Percentiles rank a stretch among this genome's conserved stretches.
phyloP scores from a whole-genome alignment of 2,888 invertebrate species.

The Hyposoter dolosus region DNA sequence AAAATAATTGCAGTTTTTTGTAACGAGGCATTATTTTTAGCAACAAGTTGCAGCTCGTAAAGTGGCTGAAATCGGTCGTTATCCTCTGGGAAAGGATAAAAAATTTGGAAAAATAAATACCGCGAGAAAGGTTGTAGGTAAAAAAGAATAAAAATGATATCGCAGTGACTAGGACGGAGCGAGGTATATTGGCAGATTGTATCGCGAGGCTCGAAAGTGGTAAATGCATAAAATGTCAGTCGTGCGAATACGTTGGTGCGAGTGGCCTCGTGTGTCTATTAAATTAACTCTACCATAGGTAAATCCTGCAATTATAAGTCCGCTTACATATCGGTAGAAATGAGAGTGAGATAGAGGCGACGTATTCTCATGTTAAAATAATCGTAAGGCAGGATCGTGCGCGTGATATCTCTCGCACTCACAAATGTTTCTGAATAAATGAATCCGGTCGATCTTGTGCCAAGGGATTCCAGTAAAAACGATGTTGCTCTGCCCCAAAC shows the following conservation, averaged over 20 bases:
- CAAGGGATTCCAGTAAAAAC: constrained; percentile 36
- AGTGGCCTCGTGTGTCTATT: constrained; percentile 59
- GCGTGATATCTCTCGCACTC: constrained; percentile 53
- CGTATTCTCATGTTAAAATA: constrained; percentile 49
- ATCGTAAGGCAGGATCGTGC: constrained; percentile 49
- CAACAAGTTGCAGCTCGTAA: background rate
- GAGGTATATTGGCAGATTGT: constrained; percentile 43
- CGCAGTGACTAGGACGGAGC: background rate
- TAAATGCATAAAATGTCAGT: constrained; percentile 59
- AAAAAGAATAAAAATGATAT: background rate
- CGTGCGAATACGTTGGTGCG: constrained; percentile 22
- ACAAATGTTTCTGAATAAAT: constrained; percentile 60
- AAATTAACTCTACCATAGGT: constrained; percentile 47
- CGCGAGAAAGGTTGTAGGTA: background rate
- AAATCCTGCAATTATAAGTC: constrained; percentile 58
- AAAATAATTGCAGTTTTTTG: background rate
- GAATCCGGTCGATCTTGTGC: constrained; percentile 52
- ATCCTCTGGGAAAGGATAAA: background rate
- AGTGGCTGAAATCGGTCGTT: background rate
- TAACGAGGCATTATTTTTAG: background rate
- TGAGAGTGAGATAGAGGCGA: constrained; percentile 15
- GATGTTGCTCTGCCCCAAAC: constrained; percentile 5
- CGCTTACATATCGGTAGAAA: constrained; percentile 25
- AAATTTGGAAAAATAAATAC: background rate
- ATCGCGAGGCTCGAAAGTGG: constrained; percentile 56